phyloP scores from a whole-genome alignment of 2,797 vertebrate species.

The Cirrhinus molitorella region DNA sequence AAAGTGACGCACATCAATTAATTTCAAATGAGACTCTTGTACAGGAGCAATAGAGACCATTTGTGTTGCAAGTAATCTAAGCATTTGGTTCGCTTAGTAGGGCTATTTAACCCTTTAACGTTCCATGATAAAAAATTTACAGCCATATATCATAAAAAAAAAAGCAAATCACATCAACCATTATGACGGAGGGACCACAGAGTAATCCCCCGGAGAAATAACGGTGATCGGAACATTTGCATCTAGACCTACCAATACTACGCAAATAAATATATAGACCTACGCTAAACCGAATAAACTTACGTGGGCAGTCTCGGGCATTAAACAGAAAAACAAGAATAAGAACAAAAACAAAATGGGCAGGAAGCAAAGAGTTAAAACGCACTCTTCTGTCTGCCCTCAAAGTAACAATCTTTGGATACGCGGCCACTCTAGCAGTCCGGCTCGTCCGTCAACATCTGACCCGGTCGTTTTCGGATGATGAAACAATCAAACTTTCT shows the following conservation, averaged over 20 bases:
- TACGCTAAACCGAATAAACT: neutral
- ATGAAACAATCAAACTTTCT: neutral
- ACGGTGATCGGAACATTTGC: neutral
- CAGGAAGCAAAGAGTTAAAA: constrained; percentile 1
- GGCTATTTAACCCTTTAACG: too few species aligned
- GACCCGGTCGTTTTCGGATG: neutral
- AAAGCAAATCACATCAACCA: neutral
- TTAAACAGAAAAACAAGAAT: neutral
- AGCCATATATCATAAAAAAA: too few species aligned
- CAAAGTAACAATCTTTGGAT: neutral
- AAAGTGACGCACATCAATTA: too few species aligned
- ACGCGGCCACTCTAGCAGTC: neutral
- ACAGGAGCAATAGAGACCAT: too few species aligned
- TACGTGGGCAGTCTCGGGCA: neutral
- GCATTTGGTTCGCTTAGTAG: too few species aligned
- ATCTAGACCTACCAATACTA: neutral
- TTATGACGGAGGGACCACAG: neutral
- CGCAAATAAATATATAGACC: neutral
- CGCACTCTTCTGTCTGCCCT: constrained; percentile 2
- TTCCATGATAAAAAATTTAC: too few species aligned
- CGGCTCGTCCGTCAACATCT: neutral
- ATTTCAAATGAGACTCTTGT: too few species aligned
- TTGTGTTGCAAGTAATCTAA: too few species aligned
- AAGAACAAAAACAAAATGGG: neutral
- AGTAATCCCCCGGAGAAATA: neutral